Conservation (phyloP, 2,888 invertebrate species). For the Himalopsyche japonica region DNA sequence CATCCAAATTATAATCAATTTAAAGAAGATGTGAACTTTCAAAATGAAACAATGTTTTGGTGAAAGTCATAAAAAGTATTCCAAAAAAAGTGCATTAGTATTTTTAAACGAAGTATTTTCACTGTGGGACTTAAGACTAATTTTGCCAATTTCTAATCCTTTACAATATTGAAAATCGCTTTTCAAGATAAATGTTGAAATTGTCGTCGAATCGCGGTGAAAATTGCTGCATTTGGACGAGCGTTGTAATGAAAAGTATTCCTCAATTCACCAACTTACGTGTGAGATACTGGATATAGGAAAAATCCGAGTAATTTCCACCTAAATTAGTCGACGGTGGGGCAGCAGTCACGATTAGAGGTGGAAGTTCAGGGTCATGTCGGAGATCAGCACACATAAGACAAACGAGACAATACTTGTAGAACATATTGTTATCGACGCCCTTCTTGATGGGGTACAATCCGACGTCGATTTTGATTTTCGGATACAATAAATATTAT, state of each 20-base stretch:
- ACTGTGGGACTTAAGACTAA: no score
- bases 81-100: no score
- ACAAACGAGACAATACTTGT: constrained; percentile 20
- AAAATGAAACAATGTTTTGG: no score
- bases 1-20: no score
- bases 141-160: no score
- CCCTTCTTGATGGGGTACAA: background rate
- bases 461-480: background rate
- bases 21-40: no score
- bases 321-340: constrained; percentile 49
- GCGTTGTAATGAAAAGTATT: background rate
- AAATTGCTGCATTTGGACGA: background rate
- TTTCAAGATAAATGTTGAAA: no score
- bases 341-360: constrained; percentile 21
- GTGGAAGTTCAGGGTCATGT: constrained; percentile 20
- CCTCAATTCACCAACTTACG: constrained; percentile 55
- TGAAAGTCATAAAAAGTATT: no score
- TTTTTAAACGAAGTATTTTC: no score
- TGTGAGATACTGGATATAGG: constrained; percentile 67
- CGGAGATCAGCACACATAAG: constrained; percentile 20
- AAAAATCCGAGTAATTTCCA: constrained; percentile 67
- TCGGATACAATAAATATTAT: background rate
- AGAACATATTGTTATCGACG: background rate
- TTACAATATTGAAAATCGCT: no score
- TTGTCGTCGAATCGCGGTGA: no score